These are phyloP conservation scores for Aepyceros melampus DNA, from an alignment of 2,113 vertebrate genomes.

Conservation along the genomic window DNA sequence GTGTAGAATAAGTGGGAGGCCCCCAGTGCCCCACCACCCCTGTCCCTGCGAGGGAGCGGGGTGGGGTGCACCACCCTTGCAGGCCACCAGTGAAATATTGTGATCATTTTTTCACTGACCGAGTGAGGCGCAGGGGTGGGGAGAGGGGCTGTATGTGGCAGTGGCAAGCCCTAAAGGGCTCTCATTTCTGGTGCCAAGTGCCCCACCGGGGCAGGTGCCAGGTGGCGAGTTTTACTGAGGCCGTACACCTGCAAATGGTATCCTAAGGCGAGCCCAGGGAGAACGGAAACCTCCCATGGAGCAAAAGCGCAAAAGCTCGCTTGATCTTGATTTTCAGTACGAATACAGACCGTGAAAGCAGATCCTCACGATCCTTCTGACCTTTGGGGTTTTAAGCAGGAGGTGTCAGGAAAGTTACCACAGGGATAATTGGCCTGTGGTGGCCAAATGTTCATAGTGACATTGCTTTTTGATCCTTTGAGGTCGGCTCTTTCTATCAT, in stretches of 20 bases:
- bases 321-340: neutral
- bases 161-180: neutral
- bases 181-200: neutral
- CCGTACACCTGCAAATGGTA: neutral
- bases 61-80: neutral
- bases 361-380: neutral
- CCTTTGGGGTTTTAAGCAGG: neutral
- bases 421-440: neutral
- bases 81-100: neutral
- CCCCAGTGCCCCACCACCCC: neutral
- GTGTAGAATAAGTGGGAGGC: neutral
- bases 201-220: neutral
- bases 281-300: neutral
- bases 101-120: neutral
- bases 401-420: neutral
- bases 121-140: neutral
- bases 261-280: neutral
- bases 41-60: neutral
- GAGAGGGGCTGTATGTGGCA: accelerated
- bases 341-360: accelerated
- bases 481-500: neutral
- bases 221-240: neutral
- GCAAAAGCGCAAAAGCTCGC: neutral
- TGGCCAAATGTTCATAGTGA: neutral
- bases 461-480: neutral